These are phyloP conservation scores for Tetragonula clypearis DNA, from an alignment of 1,140 invertebrate species.

Conservation along the genomic window DNA sequence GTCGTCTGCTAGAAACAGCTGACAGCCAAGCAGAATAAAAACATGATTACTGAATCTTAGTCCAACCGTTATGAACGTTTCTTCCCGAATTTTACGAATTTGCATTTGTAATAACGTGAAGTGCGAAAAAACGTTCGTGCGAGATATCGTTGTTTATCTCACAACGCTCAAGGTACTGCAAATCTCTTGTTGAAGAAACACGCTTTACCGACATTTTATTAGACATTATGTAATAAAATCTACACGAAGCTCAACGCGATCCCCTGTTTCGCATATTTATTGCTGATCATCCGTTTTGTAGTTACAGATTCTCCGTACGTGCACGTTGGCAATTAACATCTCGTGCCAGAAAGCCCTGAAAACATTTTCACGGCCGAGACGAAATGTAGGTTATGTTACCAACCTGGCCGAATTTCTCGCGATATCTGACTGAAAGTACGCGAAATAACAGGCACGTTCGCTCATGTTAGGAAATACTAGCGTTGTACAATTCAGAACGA, in stretches of 20 bases:
- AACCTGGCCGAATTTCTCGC: too few relatives aligned
- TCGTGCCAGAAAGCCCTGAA: background rate
- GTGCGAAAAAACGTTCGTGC: background rate
- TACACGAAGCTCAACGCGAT: background rate
- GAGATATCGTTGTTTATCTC: background rate
- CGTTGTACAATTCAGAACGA: background rate
- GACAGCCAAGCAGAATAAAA: slow-evolving; percentile 26
- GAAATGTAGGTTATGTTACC: slow-evolving; percentile 54
- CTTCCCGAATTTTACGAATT: background rate
- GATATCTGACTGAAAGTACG: slow-evolving; percentile 52
- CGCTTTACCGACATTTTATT: slow-evolving; percentile 22
- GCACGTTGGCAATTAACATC: background rate
- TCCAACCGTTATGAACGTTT: background rate
- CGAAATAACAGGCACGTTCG: slow-evolving; percentile 20
- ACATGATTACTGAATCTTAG: slow-evolving; percentile 4
- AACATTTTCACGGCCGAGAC: background rate
- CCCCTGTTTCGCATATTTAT: background rate
- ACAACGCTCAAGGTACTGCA: background rate
- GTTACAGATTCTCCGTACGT: too few relatives aligned
- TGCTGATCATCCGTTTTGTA: background rate
- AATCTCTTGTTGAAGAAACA: background rate
- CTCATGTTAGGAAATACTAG: background rate
- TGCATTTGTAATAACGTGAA: background rate
- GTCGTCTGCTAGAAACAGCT: slow-evolving; percentile 64
- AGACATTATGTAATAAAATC: slow-evolving; percentile 40